Evolutionary conservation across 2,888 invertebrate genomes (phyloP).

Genomic region (Aporophyla lueneburgensis): DNA sequence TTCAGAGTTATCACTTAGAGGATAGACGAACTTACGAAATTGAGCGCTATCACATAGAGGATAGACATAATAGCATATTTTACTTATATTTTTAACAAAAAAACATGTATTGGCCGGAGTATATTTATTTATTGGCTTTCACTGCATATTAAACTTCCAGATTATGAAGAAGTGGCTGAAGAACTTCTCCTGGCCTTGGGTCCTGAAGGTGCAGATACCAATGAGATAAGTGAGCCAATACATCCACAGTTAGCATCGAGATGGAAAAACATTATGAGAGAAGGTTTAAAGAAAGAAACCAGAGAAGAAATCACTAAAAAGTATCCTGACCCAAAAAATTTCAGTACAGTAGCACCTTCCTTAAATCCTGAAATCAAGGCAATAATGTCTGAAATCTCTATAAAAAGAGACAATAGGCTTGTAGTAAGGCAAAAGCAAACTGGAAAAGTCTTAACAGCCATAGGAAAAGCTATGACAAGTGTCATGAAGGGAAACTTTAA

Average conservation of each 20-base stretch:
- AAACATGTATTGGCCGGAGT: too few relatives aligned
- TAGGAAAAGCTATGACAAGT: conserved; percentile 4
- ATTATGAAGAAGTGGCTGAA: conserved; percentile 2
- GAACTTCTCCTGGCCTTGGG: conserved; percentile 4
- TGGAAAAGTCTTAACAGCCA: conserved; percentile 2
- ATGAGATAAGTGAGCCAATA: conserved; percentile 3
- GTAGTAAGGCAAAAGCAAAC: neutral
- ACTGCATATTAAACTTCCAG: neutral
- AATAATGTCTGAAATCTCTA: neutral
- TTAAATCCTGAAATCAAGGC: conserved; percentile 7
- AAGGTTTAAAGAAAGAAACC: neutral
- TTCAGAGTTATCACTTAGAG: conserved; percentile 3
- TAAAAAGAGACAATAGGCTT: conserved; percentile 6
- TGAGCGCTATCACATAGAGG: neutral
- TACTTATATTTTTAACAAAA: neutral
- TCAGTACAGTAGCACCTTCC: neutral
- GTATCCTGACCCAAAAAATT: conserved; percentile 11
- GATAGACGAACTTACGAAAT: neutral
- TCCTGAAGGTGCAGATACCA: conserved; percentile 5
- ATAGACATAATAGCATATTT: neutral
- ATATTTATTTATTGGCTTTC: neutral
- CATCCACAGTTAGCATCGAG: conserved; percentile 8
- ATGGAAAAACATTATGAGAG: conserved; percentile 13
- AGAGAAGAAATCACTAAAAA: conserved; percentile 1
- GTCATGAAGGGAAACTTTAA: conserved; percentile 11